Evolutionary conservation across 1,140 invertebrate genomes (phyloP), one percentile per base, ranked within the genome.

Genomic region (Cyclina sinensis): DNA sequence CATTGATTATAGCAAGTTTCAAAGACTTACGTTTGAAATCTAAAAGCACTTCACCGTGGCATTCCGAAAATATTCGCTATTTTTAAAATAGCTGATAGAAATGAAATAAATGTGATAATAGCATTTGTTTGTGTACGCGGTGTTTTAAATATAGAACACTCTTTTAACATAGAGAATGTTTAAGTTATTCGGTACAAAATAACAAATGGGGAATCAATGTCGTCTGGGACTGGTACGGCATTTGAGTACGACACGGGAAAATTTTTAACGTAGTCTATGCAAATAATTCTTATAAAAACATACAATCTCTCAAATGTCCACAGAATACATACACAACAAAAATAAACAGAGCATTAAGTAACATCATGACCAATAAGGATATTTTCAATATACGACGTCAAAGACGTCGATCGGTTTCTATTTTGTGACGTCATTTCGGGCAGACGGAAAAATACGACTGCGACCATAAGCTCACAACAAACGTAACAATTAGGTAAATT

Each of bases 11-110:
- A 35, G 46, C 18, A 39, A 16, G 24, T 73, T 84, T 70, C 24
- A 84, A 73, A 84, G 82, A 43, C 7, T 73, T 84, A 32, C 74
- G 82, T 84, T 84, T 84, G 59, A 73, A 84, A 73, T 24, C 35
- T 73, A 30, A 68, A 35, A 37, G n/a, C 62, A 70, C 35, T 84
- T 84, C 39, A 84, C 48, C 43, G 14, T 2, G 24, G 54, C 74
- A 51, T 11, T 21, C 74, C 48, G 24, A 78, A 35, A 84, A 84
- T 74, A 84, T 73, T 68, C 70, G 62, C 48, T 83, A 68, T 83
- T 39, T 48, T 32, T 7, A 14, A 46, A 70, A 73, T 54, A 54
- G 54, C 51, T 65, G 48, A 39, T 62, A 39, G 46, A 81, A 81
- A 32, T 54, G 37, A 62, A 48, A 27, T 14, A 0, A 21, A 32